Evolutionary conservation across 2,888 invertebrate species (phyloP).

Genomic region (Cephus spinipes): DNA sequence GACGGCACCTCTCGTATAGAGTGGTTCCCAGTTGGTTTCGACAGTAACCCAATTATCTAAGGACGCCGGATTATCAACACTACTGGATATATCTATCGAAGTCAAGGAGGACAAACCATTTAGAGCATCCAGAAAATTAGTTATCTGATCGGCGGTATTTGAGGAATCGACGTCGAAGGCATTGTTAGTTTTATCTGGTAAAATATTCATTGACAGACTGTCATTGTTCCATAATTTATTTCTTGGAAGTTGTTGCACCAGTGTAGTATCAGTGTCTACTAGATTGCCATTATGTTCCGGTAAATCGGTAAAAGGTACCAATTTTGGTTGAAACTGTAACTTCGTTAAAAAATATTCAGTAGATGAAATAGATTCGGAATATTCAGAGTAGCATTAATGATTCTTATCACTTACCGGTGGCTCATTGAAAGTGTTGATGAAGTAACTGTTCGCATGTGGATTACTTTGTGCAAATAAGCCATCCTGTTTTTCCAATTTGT

Average conservation of each 20-base stretch:
- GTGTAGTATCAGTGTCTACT: constrained; percentile 36
- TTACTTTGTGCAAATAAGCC: constrained; percentile 22
- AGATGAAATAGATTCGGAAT: neutral
- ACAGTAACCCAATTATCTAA: constrained; percentile 61
- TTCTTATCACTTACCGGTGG: constrained; percentile 41
- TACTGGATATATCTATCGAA: neutral
- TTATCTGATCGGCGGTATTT: constrained; percentile 49
- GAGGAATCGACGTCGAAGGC: constrained; percentile 46
- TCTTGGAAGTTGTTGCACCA: constrained; percentile 17
- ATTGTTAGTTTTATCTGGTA: constrained; percentile 41
- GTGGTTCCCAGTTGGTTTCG: constrained; percentile 62
- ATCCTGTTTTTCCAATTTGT: constrained; percentile 7
- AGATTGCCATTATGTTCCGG: constrained; percentile 62
- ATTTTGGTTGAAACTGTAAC: constrained; percentile 56
- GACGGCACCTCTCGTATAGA: constrained; percentile 60
- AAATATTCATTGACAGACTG: constrained; percentile 45
- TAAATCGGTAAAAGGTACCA: constrained; percentile 62
- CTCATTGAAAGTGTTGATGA: constrained; percentile 55
- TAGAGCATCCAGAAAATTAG: constrained; percentile 48
- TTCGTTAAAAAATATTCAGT: neutral
- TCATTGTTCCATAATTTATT: constrained; percentile 56
- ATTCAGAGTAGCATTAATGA: neutral
- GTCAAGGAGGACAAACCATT: constrained; percentile 43
- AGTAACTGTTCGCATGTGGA: constrained; percentile 55
- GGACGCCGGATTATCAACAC: constrained; percentile 11